These are phyloP conservation scores for Neodiprion virginianus DNA, from an alignment of 1,140 invertebrate genomes.

Conservation along the genomic window DNA sequence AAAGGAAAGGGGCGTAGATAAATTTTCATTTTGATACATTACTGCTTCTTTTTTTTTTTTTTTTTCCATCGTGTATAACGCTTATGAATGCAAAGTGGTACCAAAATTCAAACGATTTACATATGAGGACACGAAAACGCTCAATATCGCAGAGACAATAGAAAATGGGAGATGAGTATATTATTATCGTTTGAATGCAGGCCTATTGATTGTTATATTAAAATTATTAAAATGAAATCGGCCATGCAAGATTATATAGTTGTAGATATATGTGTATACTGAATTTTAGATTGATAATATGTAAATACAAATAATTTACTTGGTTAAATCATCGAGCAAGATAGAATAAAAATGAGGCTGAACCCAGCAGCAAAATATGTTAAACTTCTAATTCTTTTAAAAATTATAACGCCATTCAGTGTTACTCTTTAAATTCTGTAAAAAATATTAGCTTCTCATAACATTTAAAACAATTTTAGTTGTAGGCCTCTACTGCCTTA, in stretches of 20 bases:
- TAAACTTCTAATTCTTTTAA: too few species aligned
- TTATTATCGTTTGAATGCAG: neutral
- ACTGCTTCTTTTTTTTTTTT: neutral
- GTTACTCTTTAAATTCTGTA: too few species aligned
- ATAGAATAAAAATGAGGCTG: too few species aligned
- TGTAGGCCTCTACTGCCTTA: too few species aligned
- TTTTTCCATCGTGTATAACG: neutral
- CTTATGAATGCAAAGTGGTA: neutral
- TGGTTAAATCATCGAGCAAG: too few species aligned
- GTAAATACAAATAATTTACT: too few species aligned
- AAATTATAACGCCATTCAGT: too few species aligned
- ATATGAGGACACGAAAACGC: neutral
- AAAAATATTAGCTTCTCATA: too few species aligned
- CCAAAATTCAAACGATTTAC: neutral
- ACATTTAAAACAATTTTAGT: too few species aligned
- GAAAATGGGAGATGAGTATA: neutral
- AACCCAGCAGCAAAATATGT: too few species aligned
- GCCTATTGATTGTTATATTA: neutral
- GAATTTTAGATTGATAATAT: neutral
- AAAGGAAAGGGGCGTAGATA: slow-evolving; percentile 59
- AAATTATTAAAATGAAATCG: neutral
- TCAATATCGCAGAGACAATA: neutral
- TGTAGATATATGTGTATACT: neutral
- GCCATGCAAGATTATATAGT: neutral
- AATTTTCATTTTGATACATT: slow-evolving; percentile 20